Evolutionary conservation across 2,888 invertebrate species (phyloP), one percentile per base, ranked within the genome.

Genomic region (Agrenia bidenticulata): DNA sequence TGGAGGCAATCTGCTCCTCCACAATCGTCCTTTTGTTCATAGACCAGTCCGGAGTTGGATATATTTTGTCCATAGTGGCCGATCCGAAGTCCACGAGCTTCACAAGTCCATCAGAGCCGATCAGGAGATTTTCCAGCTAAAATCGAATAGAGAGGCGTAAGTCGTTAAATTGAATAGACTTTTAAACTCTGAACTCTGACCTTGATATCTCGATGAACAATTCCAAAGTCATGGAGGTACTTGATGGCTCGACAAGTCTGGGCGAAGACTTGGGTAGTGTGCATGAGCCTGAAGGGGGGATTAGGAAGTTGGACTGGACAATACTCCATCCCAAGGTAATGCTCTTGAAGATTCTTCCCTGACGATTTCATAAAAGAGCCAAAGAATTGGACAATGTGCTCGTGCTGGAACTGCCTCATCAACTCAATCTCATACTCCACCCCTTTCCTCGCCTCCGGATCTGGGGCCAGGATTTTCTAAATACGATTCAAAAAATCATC

Each of bases 1-100:
- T 88, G 78, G 85, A 85, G 51, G 89, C 88, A 83, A 90, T 82
- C 85, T 67, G 64, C 50, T 76, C 76, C 61, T 76, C 76, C 15
- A 76, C 56, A 17, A 72, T 37, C 23, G 69, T 70, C 32, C 74
- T 37, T 59, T 73, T 67, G 9, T 64, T 61, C 64, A 73, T 66
- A 13, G 72, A 56, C 69, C 74, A 72, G 50, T 73, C 65, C 21
- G 64, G 56, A 17, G 67, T 60, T 0, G 69, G 69, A 53, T 69
- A 73, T 37, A 69, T 63, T 27, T 70, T 70, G 39, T 72, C 72
- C 60, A 64, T 66, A 21, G 71, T 74, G 2, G 74, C 72, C 1
- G 73, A 73, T 1, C 76, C 76, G 61, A 76, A 76, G 58, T 76
- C 76, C 39, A 74, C 71, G 27, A 76, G 51, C 57, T 74, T 74